phyloP scores from a whole-genome alignment of 2,888 invertebrate species.

The Pristionchus mayeri region DNA sequence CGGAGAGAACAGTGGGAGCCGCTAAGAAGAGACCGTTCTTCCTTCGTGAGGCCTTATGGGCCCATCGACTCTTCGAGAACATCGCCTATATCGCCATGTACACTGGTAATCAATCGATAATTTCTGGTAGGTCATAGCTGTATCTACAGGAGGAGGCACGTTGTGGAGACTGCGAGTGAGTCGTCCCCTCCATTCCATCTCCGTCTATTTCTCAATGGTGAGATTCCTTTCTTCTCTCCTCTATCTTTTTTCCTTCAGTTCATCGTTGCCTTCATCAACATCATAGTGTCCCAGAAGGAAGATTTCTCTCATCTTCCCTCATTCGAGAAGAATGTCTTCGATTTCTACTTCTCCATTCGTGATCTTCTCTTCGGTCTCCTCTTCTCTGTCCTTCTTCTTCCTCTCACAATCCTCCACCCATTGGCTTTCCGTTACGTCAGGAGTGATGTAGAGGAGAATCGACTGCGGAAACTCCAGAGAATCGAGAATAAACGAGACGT shows the following conservation, averaged over 20 bases:
- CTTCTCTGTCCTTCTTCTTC: slow-evolving; percentile 27
- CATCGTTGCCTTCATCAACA: slow-evolving; percentile 27
- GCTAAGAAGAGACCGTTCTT: not conserved
- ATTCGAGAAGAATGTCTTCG: slow-evolving; percentile 43
- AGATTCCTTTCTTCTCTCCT: too few relatives aligned
- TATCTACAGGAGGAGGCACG: slow-evolving; percentile 43
- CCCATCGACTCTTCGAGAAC: slow-evolving; percentile 33
- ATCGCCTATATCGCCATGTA: slow-evolving; percentile 47
- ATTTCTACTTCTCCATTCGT: slow-evolving; percentile 14
- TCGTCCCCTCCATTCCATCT: not conserved
- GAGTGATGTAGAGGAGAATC: not conserved
- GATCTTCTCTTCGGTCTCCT: slow-evolving; percentile 28
- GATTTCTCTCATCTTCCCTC: slow-evolving; percentile 10
- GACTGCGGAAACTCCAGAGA: not conserved
- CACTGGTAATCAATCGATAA: slow-evolving; percentile 8
- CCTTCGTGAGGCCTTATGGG: not conserved
- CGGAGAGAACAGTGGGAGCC: slow-evolving; percentile 3
- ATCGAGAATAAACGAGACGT: not conserved
- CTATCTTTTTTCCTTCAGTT: too few relatives aligned
- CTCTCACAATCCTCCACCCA: not conserved
- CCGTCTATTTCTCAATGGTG: slow-evolving; percentile 14
- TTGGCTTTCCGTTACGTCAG: not conserved
- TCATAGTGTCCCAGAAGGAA: not conserved
- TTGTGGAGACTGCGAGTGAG: slow-evolving; percentile 34
- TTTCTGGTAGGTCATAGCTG: too few relatives aligned